Base-by-base conservation (phyloP, 1,140 invertebrate species). In the Monochamus saltuarius region DNA sequence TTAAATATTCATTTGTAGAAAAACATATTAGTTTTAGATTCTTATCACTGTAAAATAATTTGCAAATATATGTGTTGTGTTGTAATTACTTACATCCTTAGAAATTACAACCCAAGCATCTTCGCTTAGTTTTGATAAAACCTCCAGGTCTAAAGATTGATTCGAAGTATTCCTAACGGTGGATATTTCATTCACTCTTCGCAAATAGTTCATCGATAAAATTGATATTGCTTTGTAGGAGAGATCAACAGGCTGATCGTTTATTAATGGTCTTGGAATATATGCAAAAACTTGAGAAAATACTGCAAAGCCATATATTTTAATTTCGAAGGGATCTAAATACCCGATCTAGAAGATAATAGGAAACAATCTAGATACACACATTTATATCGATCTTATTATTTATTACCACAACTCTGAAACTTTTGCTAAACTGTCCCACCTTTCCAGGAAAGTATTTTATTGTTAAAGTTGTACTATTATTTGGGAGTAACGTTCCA, bases 251-350 rank as follows among this genome's bases (percentile, higher is more conserved):
- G 53, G 66, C 29, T 43, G 61, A 56, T 61, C 46, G 34, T 65
- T 65, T 4, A 67, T 38, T 42, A 62, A 52, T 1, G 63, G 55
- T n/a, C 73, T 65, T 2, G 73, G 72, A 9, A 75, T 38, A 40
- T 61, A 56, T 0, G 74, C 60, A 61, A 71, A 77, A 51, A 79
- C 55, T 67, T 82, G 80, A 4, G 77, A 71, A 17, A 75, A 70
- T 7, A 74, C 66, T 2, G 70, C 76, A 34, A 69, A 68, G 8
- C 79, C 79, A 51, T 65, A 58, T 4, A 79, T 68, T 4, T 54
- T 57, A 29, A 81, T 64, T 1, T 46, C 63, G 9, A 74, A 43
- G 1, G 75, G 72, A 34, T 73, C 62, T 14, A 72, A 49, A 59
- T 74, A 65, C n/a, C 60, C 71, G 0, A 80, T 60, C 71, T 78